phyloP scores from a whole-genome alignment of 1,140 invertebrate species.

The Grapholita molesta region DNA sequence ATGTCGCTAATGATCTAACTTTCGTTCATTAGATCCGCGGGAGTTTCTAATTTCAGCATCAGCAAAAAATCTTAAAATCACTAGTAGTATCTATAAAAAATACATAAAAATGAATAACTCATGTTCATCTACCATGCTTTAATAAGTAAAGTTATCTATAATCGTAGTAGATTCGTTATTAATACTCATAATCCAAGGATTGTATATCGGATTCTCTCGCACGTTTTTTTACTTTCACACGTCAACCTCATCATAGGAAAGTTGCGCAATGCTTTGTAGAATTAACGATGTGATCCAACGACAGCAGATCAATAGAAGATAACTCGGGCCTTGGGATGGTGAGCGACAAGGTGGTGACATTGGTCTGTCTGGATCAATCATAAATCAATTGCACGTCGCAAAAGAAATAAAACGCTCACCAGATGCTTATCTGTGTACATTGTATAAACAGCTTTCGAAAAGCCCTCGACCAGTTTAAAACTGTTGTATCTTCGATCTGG shows the following conservation, averaged over 20 bases:
- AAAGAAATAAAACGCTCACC: slow-evolving; percentile 5
- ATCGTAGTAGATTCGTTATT: not conserved
- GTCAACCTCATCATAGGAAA: slow-evolving; percentile 30
- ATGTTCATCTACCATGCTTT: not conserved
- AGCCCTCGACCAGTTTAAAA: not conserved
- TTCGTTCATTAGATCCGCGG: not conserved
- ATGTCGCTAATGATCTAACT: slow-evolving; percentile 13
- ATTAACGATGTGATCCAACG: slow-evolving; percentile 49
- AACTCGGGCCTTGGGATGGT: slow-evolving; percentile 30
- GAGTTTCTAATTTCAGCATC: not conserved
- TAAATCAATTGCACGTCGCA: slow-evolving; percentile 15
- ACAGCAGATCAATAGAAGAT: slow-evolving; percentile 46
- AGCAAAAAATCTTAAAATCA: not conserved
- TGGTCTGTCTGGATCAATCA: slow-evolving; percentile 21
- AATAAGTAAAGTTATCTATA: not conserved
- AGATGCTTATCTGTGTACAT: slow-evolving; percentile 5
- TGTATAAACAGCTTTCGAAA: slow-evolving; percentile 17
- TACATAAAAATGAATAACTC: not conserved
- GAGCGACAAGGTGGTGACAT: slow-evolving; percentile 35
- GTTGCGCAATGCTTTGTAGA: slow-evolving; percentile 30
- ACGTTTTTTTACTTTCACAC: slow-evolving; percentile 22
- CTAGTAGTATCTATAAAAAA: not conserved
- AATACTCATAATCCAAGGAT: not conserved
- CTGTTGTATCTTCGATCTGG: slow-evolving; percentile 19
- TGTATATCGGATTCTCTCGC: not conserved